Evolutionary conservation across 2,113 vertebrate species (phyloP), one percentile per base, ranked within the genome.

Genomic region (Varanus salvator): DNA sequence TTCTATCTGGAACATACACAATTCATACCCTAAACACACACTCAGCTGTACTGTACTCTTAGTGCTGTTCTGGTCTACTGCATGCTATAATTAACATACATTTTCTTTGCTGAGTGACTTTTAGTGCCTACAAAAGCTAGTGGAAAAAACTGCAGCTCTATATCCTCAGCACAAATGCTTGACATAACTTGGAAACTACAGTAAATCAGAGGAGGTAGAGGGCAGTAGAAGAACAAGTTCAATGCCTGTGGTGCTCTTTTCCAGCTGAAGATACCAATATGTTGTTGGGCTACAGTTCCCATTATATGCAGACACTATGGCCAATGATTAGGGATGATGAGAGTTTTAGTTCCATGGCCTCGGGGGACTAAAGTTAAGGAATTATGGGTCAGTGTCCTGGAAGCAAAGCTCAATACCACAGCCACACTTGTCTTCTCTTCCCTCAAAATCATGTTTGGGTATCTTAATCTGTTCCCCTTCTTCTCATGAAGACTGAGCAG

Each of bases 61-160:
- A 89, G 34, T 91, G n/a, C 17, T 96, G 44, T 89, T 95, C 83
- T 92, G 74, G 25, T 77, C 76, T 76, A 52, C 23, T 93, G 64
- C 25, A 74, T 87, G 52, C 3, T 86, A 85, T 85, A 90, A 87
- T 93, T 94, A 94, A 89, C 64, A 90, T 57, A 64, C 81, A 19
- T 89, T 94, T 75, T 81, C 48, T 74, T 87, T 89, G 87, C 38
- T 72, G 71, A 68, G 77, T 93, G 48, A 87, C 52, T 87, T 90
- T 78, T 83, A 60, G 23, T 88, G 3, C 19, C 66, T 92, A 7
- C 12, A 86, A 93, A 90, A 92, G 77, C 85, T 84, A 50, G 74
- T 48, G 0, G 0, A 54, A 50, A 84, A 50, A 85, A 60, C 3
- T 57, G 21, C 19, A 60, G 69, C 77, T 64, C 25, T 68, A 34